Percentiles rank a stretch among this genome's conserved stretches.
phyloP scores from a whole-genome alignment of 2,888 invertebrate species.

The Galeruca laticollis region DNA sequence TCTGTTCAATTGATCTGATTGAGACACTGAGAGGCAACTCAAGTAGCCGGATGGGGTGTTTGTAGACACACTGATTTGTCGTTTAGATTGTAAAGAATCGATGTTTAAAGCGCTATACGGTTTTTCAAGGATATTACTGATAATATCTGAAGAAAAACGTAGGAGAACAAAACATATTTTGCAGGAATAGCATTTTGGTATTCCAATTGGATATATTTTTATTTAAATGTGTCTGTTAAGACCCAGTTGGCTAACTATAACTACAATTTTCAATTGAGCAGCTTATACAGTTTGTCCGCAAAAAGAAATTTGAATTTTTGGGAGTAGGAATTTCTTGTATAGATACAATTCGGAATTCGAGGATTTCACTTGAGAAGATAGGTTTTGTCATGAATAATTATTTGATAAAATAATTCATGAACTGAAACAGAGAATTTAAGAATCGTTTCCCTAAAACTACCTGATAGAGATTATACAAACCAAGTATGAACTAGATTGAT shows the following conservation, averaged over 20 bases:
- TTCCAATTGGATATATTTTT: conserved; percentile 9
- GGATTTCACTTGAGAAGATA: too few relatives aligned
- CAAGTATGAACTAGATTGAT: too few relatives aligned
- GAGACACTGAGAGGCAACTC: conserved; percentile 56
- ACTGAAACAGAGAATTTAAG: too few relatives aligned
- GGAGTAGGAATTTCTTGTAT: too few relatives aligned
- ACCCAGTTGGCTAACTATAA: neutral
- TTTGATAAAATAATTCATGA: too few relatives aligned
- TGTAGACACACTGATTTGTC: conserved; percentile 57
- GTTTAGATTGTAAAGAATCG: conserved; percentile 53
- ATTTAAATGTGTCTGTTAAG: neutral
- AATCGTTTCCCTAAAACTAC: too few relatives aligned
- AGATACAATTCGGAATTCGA: too few relatives aligned
- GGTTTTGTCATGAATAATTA: too few relatives aligned
- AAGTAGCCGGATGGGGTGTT: conserved; percentile 52
- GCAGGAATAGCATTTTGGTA: conserved; percentile 19
- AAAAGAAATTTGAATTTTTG: too few relatives aligned
- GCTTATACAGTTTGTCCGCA: neutral
- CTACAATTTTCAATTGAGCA: neutral
- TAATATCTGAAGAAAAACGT: conserved; percentile 24
- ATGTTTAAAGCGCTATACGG: conserved; percentile 41
- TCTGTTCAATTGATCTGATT: conserved; percentile 59
- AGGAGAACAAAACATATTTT: conserved; percentile 18
- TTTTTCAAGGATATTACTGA: conserved; percentile 39
- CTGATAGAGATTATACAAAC: too few relatives aligned